Percentiles rank a stretch among this genome's conserved stretches.
phyloP scores from a whole-genome alignment of 2,888 invertebrate genomes.

The Torymus tubicola region DNA sequence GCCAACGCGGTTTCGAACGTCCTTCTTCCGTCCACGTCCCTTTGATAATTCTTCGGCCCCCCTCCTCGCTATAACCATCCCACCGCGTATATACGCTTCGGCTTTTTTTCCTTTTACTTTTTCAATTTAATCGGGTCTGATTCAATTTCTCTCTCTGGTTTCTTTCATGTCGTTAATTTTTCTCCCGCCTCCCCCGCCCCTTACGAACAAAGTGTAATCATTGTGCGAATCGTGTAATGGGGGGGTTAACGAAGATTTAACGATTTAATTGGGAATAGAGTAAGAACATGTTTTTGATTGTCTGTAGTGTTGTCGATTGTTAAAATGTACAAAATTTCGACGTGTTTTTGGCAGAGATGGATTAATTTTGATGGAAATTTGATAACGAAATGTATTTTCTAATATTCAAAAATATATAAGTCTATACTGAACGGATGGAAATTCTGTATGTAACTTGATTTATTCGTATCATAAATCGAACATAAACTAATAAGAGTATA shows the following conservation, averaged over 20 bases:
- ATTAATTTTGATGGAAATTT: too few relatives aligned
- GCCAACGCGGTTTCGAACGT: slow-evolving; percentile 11
- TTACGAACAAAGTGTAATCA: background rate
- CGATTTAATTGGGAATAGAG: background rate
- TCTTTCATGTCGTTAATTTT: slow-evolving; percentile 15
- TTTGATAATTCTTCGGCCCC: background rate
- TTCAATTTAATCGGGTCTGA: slow-evolving; percentile 17
- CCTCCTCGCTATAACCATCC: background rate
- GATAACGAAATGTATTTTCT: too few relatives aligned
- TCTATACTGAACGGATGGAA: too few relatives aligned
- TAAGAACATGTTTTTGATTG: background rate
- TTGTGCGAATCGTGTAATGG: background rate
- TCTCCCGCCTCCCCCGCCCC: too few relatives aligned
- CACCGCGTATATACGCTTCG: too few relatives aligned
- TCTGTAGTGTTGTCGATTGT: too few relatives aligned
- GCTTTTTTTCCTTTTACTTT: background rate
- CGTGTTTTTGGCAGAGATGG: too few relatives aligned
- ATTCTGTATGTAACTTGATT: too few relatives aligned
- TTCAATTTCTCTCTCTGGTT: slow-evolving; percentile 1
- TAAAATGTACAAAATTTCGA: too few relatives aligned
- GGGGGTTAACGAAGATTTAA: slow-evolving; percentile 19
- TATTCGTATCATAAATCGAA: too few relatives aligned
- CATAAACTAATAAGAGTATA: too few relatives aligned
- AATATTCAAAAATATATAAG: too few relatives aligned
- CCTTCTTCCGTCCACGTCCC: slow-evolving; percentile 5